Evolutionary conservation across 2,888 invertebrate genomes (phyloP).

Genomic region (Buathra laborator): DNA sequence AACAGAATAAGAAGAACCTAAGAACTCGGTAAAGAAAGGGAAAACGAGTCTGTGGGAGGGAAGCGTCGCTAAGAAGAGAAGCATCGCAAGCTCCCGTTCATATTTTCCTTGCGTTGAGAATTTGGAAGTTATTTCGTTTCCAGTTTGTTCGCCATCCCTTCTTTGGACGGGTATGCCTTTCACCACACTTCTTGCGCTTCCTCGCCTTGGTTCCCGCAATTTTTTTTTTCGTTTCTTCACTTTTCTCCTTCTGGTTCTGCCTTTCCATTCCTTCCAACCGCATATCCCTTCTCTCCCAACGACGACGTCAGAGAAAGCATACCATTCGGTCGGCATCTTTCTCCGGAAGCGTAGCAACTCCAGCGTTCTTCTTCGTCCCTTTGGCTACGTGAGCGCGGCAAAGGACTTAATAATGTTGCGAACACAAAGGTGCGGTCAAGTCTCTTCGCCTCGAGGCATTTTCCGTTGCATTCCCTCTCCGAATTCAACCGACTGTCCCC

Average conservation of each 20-base stretch:
- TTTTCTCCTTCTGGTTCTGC: constrained; percentile 44
- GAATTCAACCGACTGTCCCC: constrained; percentile 4
- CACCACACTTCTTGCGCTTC: constrained; percentile 59
- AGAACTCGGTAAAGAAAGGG: not conserved
- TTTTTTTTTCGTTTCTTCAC: constrained; percentile 64
- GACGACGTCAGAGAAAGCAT: constrained; percentile 34
- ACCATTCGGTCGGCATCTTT: constrained; percentile 32
- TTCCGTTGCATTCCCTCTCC: constrained; percentile 37
- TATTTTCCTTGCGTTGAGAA: constrained; percentile 69
- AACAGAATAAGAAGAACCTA: not conserved
- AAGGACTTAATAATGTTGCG: constrained; percentile 82
- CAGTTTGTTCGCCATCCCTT: constrained; percentile 60
- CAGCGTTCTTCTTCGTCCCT: constrained; percentile 33
- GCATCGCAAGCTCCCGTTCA: constrained; percentile 25
- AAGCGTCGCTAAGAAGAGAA: constrained; percentile 16
- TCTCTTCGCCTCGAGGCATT: constrained; percentile 75
- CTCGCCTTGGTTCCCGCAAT: constrained; percentile 49
- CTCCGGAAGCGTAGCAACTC: constrained; percentile 29
- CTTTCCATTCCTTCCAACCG: constrained; percentile 61
- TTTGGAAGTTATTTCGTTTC: constrained; percentile 79
- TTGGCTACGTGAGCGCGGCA: constrained; percentile 66
- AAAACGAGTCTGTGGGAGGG: constrained; percentile 16
- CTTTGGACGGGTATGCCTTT: constrained; percentile 51
- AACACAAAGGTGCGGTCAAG: constrained; percentile 81
- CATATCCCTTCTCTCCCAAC: constrained; percentile 37